Percentiles rank a stretch among this genome's conserved stretches.
Conservation (phyloP, 2,888 invertebrate genomes). For the Euplagia quadripunctaria region DNA sequence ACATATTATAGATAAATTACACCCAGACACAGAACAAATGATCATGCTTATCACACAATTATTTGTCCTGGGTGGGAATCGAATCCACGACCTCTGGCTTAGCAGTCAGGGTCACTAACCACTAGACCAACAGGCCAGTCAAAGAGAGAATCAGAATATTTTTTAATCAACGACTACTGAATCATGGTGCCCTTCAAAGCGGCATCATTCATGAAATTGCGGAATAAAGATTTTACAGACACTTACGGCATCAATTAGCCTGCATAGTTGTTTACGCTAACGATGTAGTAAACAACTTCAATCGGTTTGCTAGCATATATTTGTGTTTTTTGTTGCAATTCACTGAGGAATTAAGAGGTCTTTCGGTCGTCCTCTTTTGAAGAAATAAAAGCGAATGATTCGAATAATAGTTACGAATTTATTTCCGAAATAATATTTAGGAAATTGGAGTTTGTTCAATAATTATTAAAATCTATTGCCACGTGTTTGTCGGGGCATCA, state of each 20-base stretch:
- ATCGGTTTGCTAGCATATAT: conserved; percentile 2
- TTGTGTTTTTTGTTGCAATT: conserved; percentile 10
- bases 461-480: not conserved
- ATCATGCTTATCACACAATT: too few species aligned
- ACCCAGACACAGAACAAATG: too few species aligned
- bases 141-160: not conserved
- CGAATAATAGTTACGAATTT: conserved; percentile 17
- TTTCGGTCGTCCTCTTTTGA: conserved; percentile 3
- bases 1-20: too few species aligned
- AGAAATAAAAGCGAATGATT: conserved; percentile 16
- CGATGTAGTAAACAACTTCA: not conserved
- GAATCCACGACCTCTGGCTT: too few species aligned
- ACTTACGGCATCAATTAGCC: not conserved
- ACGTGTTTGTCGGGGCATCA: too few species aligned
- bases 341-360: not conserved
- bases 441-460: not conserved
- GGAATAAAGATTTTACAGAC: not conserved
- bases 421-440: conserved; percentile 1
- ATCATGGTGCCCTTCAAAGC: too few species aligned
- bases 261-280: conserved; percentile 7
- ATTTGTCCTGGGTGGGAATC: too few species aligned
- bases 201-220: not conserved
- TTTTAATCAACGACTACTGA: not conserved
- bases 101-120: too few species aligned
- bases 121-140: too few species aligned